phyloP scores from a whole-genome alignment of 2,888 invertebrate genomes.

The Hybos culiciformis region DNA sequence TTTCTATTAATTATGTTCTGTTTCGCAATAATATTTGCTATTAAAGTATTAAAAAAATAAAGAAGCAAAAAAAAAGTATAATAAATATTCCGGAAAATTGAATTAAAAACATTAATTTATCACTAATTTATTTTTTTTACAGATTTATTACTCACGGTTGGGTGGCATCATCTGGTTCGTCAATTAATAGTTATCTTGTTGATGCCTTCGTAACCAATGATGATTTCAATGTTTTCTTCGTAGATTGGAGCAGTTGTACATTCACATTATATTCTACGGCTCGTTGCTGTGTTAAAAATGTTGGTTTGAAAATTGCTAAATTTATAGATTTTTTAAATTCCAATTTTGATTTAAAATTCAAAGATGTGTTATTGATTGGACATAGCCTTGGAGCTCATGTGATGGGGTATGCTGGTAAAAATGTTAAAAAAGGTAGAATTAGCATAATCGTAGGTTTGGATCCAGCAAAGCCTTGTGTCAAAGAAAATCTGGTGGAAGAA shows the following conservation, averaged over 20 bases:
- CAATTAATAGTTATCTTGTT: conserved; percentile 15
- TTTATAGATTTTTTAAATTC: conserved; percentile 22
- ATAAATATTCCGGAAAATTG: no score
- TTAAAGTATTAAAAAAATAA: no score
- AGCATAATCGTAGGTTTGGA: conserved; percentile 38
- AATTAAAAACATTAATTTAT: no score
- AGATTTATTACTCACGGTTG: conserved; percentile 39
- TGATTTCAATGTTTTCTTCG: conserved; percentile 42
- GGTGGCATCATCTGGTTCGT: conserved; percentile 38
- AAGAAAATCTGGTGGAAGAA: conserved; percentile 17
- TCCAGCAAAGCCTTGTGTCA: conserved; percentile 20
- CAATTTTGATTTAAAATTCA: no score
- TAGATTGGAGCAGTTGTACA: conserved; percentile 43
- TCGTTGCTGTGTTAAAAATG: conserved; percentile 26
- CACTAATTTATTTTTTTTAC: no score
- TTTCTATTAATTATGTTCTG: no score
- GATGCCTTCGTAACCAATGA: conserved; percentile 39
- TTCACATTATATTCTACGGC: conserved; percentile 39
- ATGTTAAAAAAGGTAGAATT: conserved; percentile 38
- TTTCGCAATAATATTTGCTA: no score
- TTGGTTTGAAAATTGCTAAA: conserved; percentile 19
- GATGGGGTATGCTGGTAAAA: conserved; percentile 43
- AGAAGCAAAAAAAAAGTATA: no score
- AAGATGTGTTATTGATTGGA: conserved; percentile 38
- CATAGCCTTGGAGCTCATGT: conserved; percentile 47